phyloP scores from a whole-genome alignment of 2,113 vertebrate species.

The Semnornis frantzii region DNA sequence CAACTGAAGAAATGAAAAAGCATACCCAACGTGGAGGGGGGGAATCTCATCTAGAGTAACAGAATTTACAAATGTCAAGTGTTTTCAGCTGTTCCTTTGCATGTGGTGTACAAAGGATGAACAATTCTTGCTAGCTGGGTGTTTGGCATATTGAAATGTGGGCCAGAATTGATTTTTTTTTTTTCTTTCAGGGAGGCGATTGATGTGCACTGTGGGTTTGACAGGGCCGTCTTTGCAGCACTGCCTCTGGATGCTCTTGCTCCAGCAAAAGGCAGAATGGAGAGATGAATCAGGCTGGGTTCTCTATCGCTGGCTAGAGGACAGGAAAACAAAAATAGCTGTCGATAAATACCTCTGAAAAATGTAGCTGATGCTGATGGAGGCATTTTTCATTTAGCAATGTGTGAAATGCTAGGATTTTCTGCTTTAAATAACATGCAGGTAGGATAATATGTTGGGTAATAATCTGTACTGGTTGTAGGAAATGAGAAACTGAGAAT shows the following conservation, averaged over 20 bases:
- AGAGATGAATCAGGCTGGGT: not conserved
- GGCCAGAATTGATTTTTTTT: not conserved
- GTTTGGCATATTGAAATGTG: fast-evolving
- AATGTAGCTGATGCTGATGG: not conserved
- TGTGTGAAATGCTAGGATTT: not conserved
- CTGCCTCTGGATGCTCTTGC: not conserved
- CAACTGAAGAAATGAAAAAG: not conserved
- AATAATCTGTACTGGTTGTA: not conserved
- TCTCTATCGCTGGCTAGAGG: not conserved
- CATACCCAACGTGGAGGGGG: fast-evolving
- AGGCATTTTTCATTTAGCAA: not conserved
- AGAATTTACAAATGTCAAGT: not conserved
- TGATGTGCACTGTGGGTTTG: not conserved
- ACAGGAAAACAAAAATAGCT: not conserved
- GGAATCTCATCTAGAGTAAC: not conserved
- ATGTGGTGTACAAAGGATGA: not conserved
- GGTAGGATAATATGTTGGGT: not conserved
- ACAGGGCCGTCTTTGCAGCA: fast-evolving
- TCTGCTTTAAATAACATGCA: not conserved
- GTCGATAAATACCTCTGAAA: not conserved
- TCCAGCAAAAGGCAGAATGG: not conserved
- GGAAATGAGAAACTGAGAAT: not conserved
- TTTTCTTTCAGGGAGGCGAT: not conserved
- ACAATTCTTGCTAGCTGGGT: not conserved
- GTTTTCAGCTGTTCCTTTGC: constrained; percentile 6